phyloP scores from a whole-genome alignment of 2,113 vertebrate species.

The Edolisoma coerulescens region DNA sequence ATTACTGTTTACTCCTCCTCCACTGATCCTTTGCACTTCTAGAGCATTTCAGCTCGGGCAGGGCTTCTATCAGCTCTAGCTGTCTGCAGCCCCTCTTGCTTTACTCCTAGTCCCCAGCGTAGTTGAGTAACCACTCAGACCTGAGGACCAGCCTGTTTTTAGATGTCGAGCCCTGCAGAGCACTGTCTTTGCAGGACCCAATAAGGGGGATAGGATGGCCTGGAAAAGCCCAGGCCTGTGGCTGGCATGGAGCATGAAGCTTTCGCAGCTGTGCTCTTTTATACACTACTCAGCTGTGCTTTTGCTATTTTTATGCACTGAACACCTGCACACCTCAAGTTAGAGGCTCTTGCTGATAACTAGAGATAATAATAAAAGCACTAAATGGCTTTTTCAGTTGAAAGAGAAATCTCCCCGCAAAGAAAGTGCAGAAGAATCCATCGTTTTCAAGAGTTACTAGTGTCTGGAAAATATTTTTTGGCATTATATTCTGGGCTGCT shows the following conservation, averaged over 20 bases:
- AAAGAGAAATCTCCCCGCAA: neutral
- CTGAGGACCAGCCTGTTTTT: neutral
- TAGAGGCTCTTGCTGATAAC: neutral
- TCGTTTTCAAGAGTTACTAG: neutral
- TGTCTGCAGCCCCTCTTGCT: neutral
- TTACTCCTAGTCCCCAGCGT: neutral
- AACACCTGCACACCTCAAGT: neutral
- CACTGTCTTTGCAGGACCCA: neutral
- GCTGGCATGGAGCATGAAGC: neutral
- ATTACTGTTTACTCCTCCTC: neutral
- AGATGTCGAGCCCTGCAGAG: neutral
- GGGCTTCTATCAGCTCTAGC: neutral
- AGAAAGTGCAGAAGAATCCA: neutral
- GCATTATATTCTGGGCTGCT: neutral
- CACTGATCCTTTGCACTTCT: neutral
- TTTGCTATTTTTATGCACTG: neutral
- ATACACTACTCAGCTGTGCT: neutral
- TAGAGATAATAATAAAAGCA: neutral
- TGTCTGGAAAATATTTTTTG: neutral
- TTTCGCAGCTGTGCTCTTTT: neutral
- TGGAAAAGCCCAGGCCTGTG: neutral
- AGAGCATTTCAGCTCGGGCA: neutral
- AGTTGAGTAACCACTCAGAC: neutral
- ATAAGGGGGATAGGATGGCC: fast-evolving
- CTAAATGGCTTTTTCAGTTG: neutral